phyloP scores from a whole-genome alignment of 1,140 invertebrate genomes.

The Atta colombica region DNA sequence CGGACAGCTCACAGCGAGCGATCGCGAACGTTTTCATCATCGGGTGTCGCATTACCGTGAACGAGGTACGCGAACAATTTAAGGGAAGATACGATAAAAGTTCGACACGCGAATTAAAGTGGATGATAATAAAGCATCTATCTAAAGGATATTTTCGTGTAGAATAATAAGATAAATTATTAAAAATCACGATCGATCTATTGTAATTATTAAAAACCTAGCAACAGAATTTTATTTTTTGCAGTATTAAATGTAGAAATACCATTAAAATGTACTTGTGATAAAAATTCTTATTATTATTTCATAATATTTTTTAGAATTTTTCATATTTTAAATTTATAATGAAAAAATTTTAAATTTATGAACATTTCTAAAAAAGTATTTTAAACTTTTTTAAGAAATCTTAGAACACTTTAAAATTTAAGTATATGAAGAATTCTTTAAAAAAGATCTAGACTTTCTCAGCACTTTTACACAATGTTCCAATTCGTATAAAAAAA shows the following conservation, averaged over 20 bases:
- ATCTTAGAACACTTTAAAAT: no score
- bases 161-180: background rate
- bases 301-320: no score
- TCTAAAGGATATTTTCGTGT: background rate
- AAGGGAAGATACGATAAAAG: background rate
- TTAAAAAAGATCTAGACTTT: no score
- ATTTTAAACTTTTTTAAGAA: no score
- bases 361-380: no score
- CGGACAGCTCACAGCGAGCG: conserved; percentile 42
- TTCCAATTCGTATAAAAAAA: no score
- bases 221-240: background rate
- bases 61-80: background rate
- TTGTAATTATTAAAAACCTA: background rate
- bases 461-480: no score
- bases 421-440: no score
- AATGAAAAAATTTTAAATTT: no score
- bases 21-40: conserved; percentile 57
- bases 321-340: no score
- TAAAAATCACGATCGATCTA: background rate
- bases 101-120: background rate
- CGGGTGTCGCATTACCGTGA: conserved; percentile 43
- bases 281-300: no score
- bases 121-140: background rate
- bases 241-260: background rate
- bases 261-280: background rate